phyloP scores from a whole-genome alignment of 35 echinoderm and acorn worm species.

The Hemicentrotus pulcherrimus region DNA sequence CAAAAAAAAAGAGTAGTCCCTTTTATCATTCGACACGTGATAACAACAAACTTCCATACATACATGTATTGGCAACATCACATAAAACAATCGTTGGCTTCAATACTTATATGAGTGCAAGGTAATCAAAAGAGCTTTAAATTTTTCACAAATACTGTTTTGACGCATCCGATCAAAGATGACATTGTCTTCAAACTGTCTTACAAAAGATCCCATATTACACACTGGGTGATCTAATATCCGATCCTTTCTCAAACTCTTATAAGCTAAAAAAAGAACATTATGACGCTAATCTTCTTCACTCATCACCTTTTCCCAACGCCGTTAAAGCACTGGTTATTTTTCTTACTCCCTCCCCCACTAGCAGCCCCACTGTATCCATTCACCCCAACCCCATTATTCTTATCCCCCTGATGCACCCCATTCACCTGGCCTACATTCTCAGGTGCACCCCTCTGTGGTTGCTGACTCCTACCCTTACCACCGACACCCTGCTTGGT shows the following conservation, averaged over 20 bases:
- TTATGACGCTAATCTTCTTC: not conserved
- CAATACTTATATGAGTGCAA: too few species aligned
- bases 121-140: too few species aligned
- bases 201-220: not conserved
- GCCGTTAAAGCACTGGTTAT: constrained; percentile 7
- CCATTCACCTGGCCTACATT: constrained; percentile 6
- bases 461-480: not conserved
- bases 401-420: not conserved
- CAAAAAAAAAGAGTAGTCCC: too few species aligned
- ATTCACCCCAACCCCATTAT: not conserved
- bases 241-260: not conserved
- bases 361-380: not conserved
- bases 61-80: too few species aligned
- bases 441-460: constrained; percentile 1
- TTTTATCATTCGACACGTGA: too few species aligned
- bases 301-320: constrained; percentile 6
- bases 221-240: not conserved
- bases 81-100: too few species aligned
- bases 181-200: not conserved
- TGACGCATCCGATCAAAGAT: not conserved
- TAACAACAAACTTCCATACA: too few species aligned
- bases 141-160: not conserved
- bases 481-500: not conserved
- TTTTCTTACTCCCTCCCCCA: constrained; percentile 19
- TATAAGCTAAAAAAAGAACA: not conserved